phyloP scores from a whole-genome alignment of 1,140 invertebrate genomes.

The Papilio aristodemus region DNA sequence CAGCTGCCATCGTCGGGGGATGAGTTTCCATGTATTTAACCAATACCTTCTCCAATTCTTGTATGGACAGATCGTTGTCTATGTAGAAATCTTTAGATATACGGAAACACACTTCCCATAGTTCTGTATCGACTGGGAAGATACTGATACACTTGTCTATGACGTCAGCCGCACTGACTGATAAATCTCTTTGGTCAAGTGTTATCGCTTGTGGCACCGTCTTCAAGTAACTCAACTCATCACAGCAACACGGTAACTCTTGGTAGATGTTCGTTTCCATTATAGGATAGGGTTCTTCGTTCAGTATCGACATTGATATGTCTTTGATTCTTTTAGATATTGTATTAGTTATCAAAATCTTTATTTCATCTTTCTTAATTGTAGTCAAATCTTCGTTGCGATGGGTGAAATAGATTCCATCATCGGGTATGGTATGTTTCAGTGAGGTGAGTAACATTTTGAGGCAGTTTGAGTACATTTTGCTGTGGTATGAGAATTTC shows the following conservation, averaged over 20 bases:
- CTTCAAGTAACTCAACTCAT: constrained; percentile 60
- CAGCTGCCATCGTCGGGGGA: constrained; percentile 64
- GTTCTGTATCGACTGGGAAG: constrained; percentile 61
- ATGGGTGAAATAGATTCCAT: constrained; percentile 52
- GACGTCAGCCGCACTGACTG: constrained; percentile 54
- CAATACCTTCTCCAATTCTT: constrained; percentile 62
- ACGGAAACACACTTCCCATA: constrained; percentile 70
- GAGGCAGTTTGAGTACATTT: constrained; percentile 57
- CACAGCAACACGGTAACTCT: constrained; percentile 64
- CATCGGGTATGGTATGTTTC: constrained; percentile 43
- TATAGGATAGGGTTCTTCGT: constrained; percentile 57
- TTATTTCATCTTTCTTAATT: constrained; percentile 54
- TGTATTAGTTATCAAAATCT: constrained; percentile 54
- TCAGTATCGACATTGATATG: constrained; percentile 61
- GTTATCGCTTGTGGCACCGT: constrained; percentile 39
- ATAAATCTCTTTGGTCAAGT: constrained; percentile 37
- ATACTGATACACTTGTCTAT: constrained; percentile 68
- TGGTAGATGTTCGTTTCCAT: constrained; percentile 51
- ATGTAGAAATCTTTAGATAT: constrained; percentile 66
- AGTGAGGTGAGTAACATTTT: constrained; percentile 55
- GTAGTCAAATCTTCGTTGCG: constrained; percentile 40
- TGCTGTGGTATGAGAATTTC: constrained; percentile 63
- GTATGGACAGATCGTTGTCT: constrained; percentile 59
- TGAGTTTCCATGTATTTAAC: constrained; percentile 69
- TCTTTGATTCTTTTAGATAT: constrained; percentile 70